Evolutionary conservation across 2,888 invertebrate species (phyloP).

Genomic region (Toxonevra muliebris): DNA sequence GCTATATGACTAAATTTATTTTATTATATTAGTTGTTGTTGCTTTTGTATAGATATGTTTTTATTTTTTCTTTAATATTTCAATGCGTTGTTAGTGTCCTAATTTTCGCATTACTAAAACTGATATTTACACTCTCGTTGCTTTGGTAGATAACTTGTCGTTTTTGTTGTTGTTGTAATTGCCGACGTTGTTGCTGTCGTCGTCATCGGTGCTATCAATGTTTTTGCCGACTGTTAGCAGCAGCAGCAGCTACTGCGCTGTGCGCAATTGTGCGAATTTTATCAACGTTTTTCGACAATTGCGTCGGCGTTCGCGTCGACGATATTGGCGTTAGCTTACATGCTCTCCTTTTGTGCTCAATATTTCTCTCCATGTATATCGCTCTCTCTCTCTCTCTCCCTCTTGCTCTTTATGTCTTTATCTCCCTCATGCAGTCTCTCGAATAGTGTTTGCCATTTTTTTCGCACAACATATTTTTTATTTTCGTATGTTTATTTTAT

Average conservation of each 20-base stretch:
- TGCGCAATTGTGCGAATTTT: slow-evolving; percentile 19
- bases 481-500: slow-evolving; percentile 58
- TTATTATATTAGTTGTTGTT: neutral
- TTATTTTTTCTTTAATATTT: slow-evolving; percentile 3
- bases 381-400: slow-evolving; percentile 30
- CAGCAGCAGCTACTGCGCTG: neutral
- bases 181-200: slow-evolving; percentile 5
- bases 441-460: slow-evolving; percentile 52
- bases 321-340: slow-evolving; percentile 17
- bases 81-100: slow-evolving; percentile 36
- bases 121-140: slow-evolving; percentile 21
- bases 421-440: slow-evolving; percentile 42
- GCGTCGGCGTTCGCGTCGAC: slow-evolving; percentile 14
- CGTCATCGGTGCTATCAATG: neutral
- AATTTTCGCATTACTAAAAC: slow-evolving; percentile 37
- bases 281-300: slow-evolving; percentile 19
- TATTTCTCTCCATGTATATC: slow-evolving; percentile 25
- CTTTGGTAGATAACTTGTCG: slow-evolving; percentile 14
- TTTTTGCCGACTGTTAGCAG: slow-evolving; percentile 3
- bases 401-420: slow-evolving; percentile 24
- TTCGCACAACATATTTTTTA: slow-evolving; percentile 36
- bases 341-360: slow-evolving; percentile 30
- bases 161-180: neutral
- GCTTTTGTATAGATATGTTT: slow-evolving; percentile 26
- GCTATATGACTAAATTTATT: no score